phyloP scores from a whole-genome alignment of 2,797 vertebrate genomes.

The Oreortyx pictus region DNA sequence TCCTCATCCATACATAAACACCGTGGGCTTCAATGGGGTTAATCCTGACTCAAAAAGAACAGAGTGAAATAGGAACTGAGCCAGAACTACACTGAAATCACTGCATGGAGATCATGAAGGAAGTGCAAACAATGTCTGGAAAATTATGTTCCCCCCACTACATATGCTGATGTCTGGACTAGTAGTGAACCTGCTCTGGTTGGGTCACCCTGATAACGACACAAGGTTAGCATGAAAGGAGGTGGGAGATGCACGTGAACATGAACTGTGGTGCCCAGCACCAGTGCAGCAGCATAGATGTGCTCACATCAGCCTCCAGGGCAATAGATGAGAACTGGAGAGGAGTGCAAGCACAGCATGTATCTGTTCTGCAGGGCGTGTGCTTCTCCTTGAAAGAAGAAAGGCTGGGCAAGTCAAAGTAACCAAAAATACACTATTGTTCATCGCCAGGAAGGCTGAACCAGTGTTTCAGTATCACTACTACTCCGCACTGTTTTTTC shows the following conservation, averaged over 20 bases:
- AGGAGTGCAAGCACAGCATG: fast-evolving
- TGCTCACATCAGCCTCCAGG: neutral
- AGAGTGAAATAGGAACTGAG: neutral
- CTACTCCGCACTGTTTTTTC: neutral
- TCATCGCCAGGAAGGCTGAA: neutral
- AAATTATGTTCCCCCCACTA: neutral
- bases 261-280: neutral
- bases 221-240: neutral
- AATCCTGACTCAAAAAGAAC: neutral
- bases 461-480: neutral
- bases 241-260: neutral
- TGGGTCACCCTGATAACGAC: neutral
- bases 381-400: neutral
- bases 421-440: neutral
- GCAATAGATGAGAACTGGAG: neutral
- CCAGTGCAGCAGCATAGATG: fast-evolving
- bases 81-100: neutral
- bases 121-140: neutral
- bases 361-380: neutral
- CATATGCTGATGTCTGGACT: neutral
- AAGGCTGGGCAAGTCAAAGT: neutral
- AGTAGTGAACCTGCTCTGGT: neutral
- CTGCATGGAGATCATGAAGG: neutral
- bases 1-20: neutral
- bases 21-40: neutral